Base-by-base conservation (phyloP, 2,113 vertebrate genomes). In the Lepus americanus region DNA sequence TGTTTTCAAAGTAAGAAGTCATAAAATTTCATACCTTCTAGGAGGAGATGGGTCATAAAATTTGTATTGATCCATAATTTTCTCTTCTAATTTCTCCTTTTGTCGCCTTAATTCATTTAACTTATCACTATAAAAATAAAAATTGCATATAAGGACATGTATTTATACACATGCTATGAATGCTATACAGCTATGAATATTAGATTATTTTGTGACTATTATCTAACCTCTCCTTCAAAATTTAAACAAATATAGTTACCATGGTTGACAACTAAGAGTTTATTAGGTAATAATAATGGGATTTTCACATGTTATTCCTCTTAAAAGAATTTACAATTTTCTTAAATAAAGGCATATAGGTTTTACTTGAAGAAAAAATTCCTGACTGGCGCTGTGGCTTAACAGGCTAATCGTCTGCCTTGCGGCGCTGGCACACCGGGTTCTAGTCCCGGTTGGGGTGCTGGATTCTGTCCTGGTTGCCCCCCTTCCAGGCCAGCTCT, bases 31-130 rank as follows among this genome's bases (percentile, higher is more conserved):
- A 66, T 98, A 99, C 99, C 99, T 99, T 98, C 99, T 98, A 73
- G 99, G 99, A 53, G 99, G 99, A 76, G 99, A 99, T 49, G 99
- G 99, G 77, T 99, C 99, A 70, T 99, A 99, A 97, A 99, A 99
- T 95, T 99, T 99, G 96, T 99, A 99, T 87, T 99, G 99, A 98
- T 99, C 99, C 99, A 99, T 99, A 96, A 99, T 99, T 98, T 99
- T 99, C 98, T 99, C 99, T 98, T 99, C 99, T 94, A 99, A 97
- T 97, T 99, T 99, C 98, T 99, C 99, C 95, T 99, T 99, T 97
- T 99, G 99, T 89, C 99, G 98, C 97, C 99, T 99, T 94, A 99
- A 98, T 96, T 99, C 99, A 96, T 99, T 99, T 64, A 99, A 98
- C 76, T 99, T 99, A 98, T 99, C 99, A 97, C 99, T 99, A 98